Percentiles rank a stretch among this genome's conserved stretches.
Evolutionary conservation across 2,888 invertebrate species (phyloP).

Genomic region (Hypena proboscidalis): DNA sequence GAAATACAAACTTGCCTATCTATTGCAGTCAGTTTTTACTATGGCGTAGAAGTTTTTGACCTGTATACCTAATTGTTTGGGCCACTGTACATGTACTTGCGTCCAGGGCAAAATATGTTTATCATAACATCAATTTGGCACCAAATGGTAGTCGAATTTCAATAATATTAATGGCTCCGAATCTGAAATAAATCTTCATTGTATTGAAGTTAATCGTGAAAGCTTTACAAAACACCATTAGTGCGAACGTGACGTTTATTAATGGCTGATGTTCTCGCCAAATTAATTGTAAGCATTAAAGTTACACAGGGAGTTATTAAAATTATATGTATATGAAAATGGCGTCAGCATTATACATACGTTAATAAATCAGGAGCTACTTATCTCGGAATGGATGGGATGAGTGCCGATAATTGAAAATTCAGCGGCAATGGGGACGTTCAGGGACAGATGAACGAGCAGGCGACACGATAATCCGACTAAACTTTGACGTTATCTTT

Average conservation of each 20-base stretch:
- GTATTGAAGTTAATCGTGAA: conserved; percentile 2
- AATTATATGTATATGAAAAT: conserved; percentile 17
- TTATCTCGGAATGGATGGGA: conserved; percentile 52
- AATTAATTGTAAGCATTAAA: conserved; percentile 16
- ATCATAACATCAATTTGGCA: no score
- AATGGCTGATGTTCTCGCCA: background rate
- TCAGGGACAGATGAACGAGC: no score
- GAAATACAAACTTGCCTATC: no score
- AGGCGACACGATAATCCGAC: conserved; percentile 49
- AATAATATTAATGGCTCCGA: no score
- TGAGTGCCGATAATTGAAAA: conserved; percentile 64
- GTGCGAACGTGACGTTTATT: conserved; percentile 1
- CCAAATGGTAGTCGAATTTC: no score
- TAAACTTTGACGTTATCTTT: conserved; percentile 58
- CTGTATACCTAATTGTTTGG: no score
- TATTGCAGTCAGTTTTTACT: no score
- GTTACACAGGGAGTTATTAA: conserved; percentile 12
- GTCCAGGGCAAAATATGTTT: no score
- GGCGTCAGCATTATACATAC: conserved; percentile 28
- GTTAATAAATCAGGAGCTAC: conserved; percentile 54
- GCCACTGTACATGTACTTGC: no score
- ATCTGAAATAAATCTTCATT: conserved; percentile 2
- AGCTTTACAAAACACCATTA: conserved; percentile 4
- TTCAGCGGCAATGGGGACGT: conserved; percentile 49
- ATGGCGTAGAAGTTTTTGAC: no score